Evolutionary conservation across 2,888 invertebrate species (phyloP), one percentile per base, ranked within the genome.

Genomic region (Bhutanitis thaidina): DNA sequence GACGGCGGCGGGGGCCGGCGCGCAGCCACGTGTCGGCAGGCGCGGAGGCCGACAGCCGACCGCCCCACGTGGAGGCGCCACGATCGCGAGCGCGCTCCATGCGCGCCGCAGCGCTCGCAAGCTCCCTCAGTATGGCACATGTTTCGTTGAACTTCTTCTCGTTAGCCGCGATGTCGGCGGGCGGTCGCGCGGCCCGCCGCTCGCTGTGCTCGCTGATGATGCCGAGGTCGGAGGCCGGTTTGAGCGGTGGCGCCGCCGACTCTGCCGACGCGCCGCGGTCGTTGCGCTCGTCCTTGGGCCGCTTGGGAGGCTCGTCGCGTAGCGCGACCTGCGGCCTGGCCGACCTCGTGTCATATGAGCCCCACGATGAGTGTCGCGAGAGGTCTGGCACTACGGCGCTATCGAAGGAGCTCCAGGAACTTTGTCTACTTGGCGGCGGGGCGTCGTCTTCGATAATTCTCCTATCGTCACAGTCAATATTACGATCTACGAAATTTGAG

Each of bases 361-460:
- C 95, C 95, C 96, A 95, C 35, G 95, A 95, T 59, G 95, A 93
- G 72, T 95, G 95, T 8, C 95, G 91, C 52, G 94, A 94, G 27
- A 93, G 91, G 61, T 94, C 94, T 55, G 93, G 85, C 40, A 92
- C 93, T 30, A 94, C 93, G 20, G 94, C 95, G 72, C 95, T 94
- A 77, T 95, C 95, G 73, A 93, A 93, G 29, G 93, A 93, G 70
- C 93, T 93, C 94, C 95, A 94, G 43, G 95, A 95, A 77, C 93
- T 94, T 75, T 95, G 95, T 29, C 95, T 83, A 59, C 87, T 80
- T 59, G 86, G 73, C 63, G 85, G 74, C 66, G 78, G 69, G 60
- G 74, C 75, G 14, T 79, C 74, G 34, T 77, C 71, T 58, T 77
- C 79, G 53, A 49, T 61, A 34, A 16, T 57, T 67, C 71, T 91